Base-by-base conservation (phyloP, 1,140 invertebrate genomes). In the Sitodiplosis mosellana region DNA sequence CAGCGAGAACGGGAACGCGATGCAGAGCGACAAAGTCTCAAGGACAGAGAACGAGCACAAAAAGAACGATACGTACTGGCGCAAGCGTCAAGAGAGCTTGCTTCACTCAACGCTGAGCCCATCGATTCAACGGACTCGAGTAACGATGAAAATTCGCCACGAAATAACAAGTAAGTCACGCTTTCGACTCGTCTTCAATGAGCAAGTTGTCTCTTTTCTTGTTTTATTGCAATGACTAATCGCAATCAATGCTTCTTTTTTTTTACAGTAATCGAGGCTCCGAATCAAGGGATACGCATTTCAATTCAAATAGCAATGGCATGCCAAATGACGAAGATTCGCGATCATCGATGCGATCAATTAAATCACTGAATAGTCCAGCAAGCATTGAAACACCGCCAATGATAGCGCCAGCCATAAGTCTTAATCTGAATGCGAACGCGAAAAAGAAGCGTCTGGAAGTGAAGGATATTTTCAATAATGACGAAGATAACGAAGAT, bases 381-480 rank as follows among this genome's bases (percentile, higher is more conserved):
- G 11, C 33, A n/a, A 47, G 36, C 47, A 52, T 43, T 48, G 40
- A 34, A 47, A 60, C 60, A 37, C 57, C 61, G 6, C 57, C 61
- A 20, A 54, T 61, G 15, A 57, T 52, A 47, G 57, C 59, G 48
- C 57, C 61, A 2, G 47, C 61, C 41, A 63, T 63, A 46, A 61
- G 58, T 22, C 49, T 63, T 10, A 59, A 56, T 19, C 48, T 64
- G 46, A 56, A 55, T 38, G 61, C 57, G 18, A 54, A 58, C 56
- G 55, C 60, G 21, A 80, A 78, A 55, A 80, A 81, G 54, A 83
- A 81, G 55, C 83, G 82, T 55, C 71, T 87, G 18, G 84, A 89
- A 51, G 76, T 90, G 1, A 81, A 84, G 48, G 87, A 91, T 55
- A 87, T 92, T 2, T 93, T 93, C 58, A 91, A 90, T 64, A 85